Evolutionary conservation across 2,888 invertebrate genomes (phyloP), one percentile per base, ranked within the genome.

Genomic region (Salticus scenicus): DNA sequence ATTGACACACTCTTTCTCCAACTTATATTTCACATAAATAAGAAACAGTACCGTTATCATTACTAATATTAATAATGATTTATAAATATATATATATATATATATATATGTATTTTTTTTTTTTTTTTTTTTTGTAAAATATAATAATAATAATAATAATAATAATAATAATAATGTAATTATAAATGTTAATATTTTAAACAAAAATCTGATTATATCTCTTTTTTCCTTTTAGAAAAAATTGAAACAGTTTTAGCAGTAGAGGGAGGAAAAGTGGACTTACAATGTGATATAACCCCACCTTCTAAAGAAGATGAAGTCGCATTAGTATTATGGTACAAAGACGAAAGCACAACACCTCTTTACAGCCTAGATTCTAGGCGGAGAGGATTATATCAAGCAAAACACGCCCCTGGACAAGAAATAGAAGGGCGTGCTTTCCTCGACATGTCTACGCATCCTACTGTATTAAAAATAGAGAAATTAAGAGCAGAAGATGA

Each of bases 241-340:
- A 87, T 87, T 1, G 87, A 83, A 27, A 88, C 86, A 51, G 89
- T 90, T 67, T 88, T 89, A 27, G 90, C 89, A 20, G 89, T 90
- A 30, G 89, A 89, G 82, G 89, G 89, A 33, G 89, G 89, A 20
- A 87, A 88, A 76, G 95, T 95, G 81, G 95, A 95, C 92, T 93
- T 97, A 89, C 97, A 97, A 12, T 97, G 97, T 91, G 96, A 97
- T 93, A 96, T 97, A 91, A 94, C 96, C 88, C 95, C 96, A 42
- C 94, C 94, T 88, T 95, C 96, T 47, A 94, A 94, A 88, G 94
- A 94, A 33, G 97, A 97, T 91, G 95, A 95, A 81, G 96, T 96
- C 27, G 93, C 96, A n/a, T 93, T 97, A 74, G 96, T 97, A 84
- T 93, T 97, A 77, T 97, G 97, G 97, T 97, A 97, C 92, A 93